Conservation (phyloP, 1,140 invertebrate genomes). For the Panonychus citri region DNA sequence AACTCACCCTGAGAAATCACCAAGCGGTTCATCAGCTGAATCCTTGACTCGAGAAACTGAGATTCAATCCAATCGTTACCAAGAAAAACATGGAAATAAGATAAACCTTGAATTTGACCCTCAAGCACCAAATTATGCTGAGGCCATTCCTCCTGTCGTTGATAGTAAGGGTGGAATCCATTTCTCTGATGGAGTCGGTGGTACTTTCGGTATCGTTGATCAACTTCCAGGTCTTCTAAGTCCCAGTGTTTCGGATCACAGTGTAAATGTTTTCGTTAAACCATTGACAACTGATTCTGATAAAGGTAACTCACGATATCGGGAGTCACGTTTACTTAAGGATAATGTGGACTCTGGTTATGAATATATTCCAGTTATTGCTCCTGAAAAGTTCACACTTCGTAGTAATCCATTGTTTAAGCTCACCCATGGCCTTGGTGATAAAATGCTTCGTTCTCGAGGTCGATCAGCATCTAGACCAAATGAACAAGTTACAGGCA, state of each 20-base stretch:
- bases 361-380: slow-evolving; percentile 4
- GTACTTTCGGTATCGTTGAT: slow-evolving; percentile 3
- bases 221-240: slow-evolving; percentile 1
- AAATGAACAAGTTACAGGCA: too few species aligned
- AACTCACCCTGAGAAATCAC: not conserved
- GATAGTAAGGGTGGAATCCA: slow-evolving; percentile 16
- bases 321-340: not conserved
- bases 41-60: not conserved
- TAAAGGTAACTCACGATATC: not conserved
- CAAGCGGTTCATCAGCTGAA: not conserved
- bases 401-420: not conserved
- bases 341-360: not conserved
- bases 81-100: not conserved
- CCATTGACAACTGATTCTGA: not conserved
- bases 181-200: slow-evolving; percentile 14
- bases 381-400: slow-evolving; percentile 1
- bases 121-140: slow-evolving; percentile 13
- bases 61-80: too few species aligned
- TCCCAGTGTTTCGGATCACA: not conserved
- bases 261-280: slow-evolving; percentile 1
- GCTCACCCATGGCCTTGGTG: too few species aligned
- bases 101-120: slow-evolving; percentile 9
- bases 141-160: slow-evolving; percentile 17
- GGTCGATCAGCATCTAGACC: not conserved
- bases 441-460: not conserved